Evolutionary conservation across 2,888 invertebrate genomes (phyloP).

Genomic region (Chromoteleia sp.): DNA sequence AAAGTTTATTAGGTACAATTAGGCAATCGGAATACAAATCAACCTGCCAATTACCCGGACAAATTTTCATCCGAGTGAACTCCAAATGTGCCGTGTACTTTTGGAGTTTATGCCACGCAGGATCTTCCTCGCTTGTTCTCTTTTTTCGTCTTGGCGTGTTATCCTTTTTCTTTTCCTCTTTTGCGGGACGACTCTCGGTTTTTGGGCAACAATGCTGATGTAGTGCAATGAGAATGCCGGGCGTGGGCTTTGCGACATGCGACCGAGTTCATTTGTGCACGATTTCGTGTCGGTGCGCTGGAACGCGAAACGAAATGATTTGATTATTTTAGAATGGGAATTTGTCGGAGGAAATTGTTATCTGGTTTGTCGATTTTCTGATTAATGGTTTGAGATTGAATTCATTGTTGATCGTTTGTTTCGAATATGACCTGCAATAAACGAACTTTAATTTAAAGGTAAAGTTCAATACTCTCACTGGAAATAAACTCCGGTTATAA

Average conservation of each 20-base stretch:
- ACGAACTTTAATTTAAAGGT: no score
- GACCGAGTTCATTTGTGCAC: conserved; percentile 49
- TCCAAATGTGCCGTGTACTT: conserved; percentile 38
- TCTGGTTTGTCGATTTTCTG: conserved; percentile 35
- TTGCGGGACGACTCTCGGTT: conserved; percentile 47
- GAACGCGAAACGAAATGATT: conserved; percentile 34
- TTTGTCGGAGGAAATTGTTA: conserved; percentile 28
- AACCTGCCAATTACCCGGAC: conserved; percentile 61
- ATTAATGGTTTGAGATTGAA: conserved; percentile 19
- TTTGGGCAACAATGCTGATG: conserved; percentile 78
- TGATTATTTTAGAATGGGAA: conserved; percentile 33
- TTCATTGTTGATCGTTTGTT: neutral
- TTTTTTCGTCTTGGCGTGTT: conserved; percentile 13
- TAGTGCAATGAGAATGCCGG: conserved; percentile 79
- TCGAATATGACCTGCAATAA: no score
- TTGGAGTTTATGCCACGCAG: conserved; percentile 58
- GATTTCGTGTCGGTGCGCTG: conserved; percentile 40
- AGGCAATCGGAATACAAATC: conserved; percentile 62
- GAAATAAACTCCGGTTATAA: no score
- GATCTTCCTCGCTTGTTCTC: neutral
- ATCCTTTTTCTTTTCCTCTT: conserved; percentile 27
- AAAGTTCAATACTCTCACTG: no score
- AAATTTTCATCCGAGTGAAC: conserved; percentile 48
- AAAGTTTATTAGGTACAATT: conserved; percentile 66
- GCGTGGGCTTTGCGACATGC: conserved; percentile 80